Conservation (phyloP, 2,113 vertebrate species). For the Lagopus muta region DNA sequence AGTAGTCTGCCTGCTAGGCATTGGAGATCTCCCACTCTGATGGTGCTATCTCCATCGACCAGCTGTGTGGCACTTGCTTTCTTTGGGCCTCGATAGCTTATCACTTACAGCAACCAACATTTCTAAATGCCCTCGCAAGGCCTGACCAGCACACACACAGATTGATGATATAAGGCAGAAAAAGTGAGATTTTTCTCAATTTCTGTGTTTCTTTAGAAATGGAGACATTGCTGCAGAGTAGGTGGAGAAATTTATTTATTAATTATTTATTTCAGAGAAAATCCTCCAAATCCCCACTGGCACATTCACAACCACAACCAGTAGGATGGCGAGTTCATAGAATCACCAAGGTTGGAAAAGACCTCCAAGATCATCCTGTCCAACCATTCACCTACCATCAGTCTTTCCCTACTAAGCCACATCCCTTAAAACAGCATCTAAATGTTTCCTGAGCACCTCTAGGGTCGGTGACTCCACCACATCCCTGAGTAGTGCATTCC, state of each 20-base stretch:
- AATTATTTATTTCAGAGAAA: neutral
- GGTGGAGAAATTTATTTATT: neutral
- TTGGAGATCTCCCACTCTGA: neutral
- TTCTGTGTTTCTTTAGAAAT: neutral
- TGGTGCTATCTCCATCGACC: neutral
- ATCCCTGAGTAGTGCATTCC: too few species aligned
- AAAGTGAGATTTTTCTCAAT: neutral
- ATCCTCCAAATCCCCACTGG: neutral
- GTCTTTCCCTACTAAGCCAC: too few species aligned
- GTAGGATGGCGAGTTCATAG: too few species aligned
- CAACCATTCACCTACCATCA: too few species aligned
- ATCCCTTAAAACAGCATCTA: too few species aligned
- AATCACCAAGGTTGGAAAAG: too few species aligned
- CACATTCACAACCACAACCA: neutral
- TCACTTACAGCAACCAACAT: neutral
- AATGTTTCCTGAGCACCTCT: too few species aligned
- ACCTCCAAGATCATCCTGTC: too few species aligned
- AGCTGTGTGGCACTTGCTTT: neutral
- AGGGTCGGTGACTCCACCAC: too few species aligned
- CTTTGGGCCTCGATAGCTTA: neutral
- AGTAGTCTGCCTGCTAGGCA: neutral
- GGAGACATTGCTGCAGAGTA: neutral
- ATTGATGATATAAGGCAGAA: neutral
- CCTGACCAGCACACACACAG: neutral
- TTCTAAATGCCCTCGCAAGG: neutral